phyloP scores from a whole-genome alignment of 2,888 invertebrate species.

The Ichneumoninae sp. region DNA sequence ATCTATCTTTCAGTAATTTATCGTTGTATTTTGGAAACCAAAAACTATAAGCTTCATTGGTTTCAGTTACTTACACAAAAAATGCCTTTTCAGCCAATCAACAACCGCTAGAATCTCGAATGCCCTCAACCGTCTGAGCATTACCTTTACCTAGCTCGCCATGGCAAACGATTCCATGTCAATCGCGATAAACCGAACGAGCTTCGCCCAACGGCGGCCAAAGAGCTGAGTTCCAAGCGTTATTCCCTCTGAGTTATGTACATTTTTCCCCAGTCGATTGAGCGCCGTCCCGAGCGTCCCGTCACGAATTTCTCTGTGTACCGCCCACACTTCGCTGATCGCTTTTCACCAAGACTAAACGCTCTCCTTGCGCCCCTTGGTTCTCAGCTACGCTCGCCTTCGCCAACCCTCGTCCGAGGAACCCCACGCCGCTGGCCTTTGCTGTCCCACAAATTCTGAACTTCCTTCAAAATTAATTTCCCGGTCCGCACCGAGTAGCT shows the following conservation, averaged over 20 bases:
- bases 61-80: too few species aligned
- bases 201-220: slow-evolving; percentile 15
- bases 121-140: too few species aligned
- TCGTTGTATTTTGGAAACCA: too few species aligned
- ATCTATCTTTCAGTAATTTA: too few species aligned
- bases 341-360: background rate
- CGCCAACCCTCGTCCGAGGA: slow-evolving; percentile 3
- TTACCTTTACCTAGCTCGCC: background rate
- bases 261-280: slow-evolving; percentile 52
- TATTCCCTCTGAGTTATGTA: slow-evolving; percentile 39
- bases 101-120: too few species aligned
- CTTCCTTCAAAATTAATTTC: slow-evolving; percentile 58
- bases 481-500: slow-evolving; percentile 22
- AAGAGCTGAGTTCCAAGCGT: background rate
- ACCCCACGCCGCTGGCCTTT: background rate
- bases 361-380: background rate
- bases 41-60: too few species aligned
- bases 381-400: background rate
- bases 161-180: slow-evolving; percentile 45
- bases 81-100: too few species aligned
- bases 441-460: slow-evolving; percentile 48
- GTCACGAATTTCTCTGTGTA: slow-evolving; percentile 37
- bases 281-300: slow-evolving; percentile 28
- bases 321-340: slow-evolving; percentile 24
- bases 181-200: slow-evolving; percentile 30